A percentile compares a stretch with the other conserved stretches of the same genome.
Evolutionary conservation across 2,888 invertebrate species (phyloP).

Genomic region (Plebejus anna): DNA sequence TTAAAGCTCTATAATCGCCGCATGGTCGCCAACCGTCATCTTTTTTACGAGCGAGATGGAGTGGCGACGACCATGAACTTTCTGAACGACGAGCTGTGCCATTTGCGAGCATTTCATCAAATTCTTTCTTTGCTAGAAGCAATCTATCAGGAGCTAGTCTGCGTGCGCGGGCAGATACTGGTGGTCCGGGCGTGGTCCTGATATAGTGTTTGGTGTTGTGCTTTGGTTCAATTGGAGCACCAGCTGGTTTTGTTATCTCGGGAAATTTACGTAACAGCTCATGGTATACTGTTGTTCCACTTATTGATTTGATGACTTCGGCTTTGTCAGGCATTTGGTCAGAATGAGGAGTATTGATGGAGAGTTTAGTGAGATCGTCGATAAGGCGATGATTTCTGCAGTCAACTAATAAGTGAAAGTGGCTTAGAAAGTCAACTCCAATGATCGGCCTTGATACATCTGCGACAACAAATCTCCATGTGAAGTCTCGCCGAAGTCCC

Average conservation of each 20-base stretch:
- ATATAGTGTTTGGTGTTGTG: background rate
- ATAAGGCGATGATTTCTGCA: conserved; percentile 33
- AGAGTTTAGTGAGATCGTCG: conserved; percentile 35
- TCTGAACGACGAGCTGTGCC: conserved; percentile 38
- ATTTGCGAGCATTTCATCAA: background rate
- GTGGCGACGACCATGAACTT: conserved; percentile 35
- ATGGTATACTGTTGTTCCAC: background rate
- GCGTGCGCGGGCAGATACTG: background rate
- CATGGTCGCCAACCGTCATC: conserved; percentile 44
- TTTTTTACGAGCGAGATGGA: conserved; percentile 42
- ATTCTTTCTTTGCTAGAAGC: background rate
- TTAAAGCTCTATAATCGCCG: conserved; percentile 42
- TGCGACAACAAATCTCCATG: conserved; percentile 44
- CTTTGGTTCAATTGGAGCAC: background rate
- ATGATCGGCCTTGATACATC: conserved; percentile 49
- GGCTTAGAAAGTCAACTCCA: conserved; percentile 47
- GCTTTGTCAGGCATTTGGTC: background rate
- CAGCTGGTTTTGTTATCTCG: no score
- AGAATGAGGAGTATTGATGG: conserved; percentile 9
- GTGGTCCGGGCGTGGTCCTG: background rate
- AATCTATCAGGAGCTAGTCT: no score
- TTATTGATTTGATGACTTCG: background rate
- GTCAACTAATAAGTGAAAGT: conserved; percentile 46
- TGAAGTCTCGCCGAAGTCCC: no score
- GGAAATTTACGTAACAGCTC: background rate